A percentile compares a stretch with the other conserved stretches of the same genome.
Evolutionary conservation across 2,888 invertebrate species (phyloP).

Genomic region (Pediacus dermestoides): DNA sequence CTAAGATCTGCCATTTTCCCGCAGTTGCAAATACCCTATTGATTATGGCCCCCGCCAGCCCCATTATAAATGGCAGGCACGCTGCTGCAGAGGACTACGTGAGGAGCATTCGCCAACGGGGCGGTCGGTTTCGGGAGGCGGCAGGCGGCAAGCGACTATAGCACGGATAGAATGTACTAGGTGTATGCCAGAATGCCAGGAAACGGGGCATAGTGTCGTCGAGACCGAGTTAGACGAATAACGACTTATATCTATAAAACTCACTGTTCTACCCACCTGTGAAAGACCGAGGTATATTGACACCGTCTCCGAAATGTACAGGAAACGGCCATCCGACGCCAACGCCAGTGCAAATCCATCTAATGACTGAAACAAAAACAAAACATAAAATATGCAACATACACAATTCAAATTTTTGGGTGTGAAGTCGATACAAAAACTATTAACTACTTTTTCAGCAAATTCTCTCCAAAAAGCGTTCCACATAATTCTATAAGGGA

Average conservation of each 20-base stretch:
- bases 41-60: constrained; percentile 51
- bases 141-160: constrained; percentile 30
- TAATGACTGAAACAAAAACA: constrained; percentile 70
- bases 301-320: constrained; percentile 99
- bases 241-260: no score
- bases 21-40: constrained; percentile 55
- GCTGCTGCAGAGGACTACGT: constrained; percentile 59
- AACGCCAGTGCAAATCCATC: constrained; percentile 97
- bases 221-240: constrained; percentile 18
- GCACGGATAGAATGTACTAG: constrained; percentile 6
- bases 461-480: no score
- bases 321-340: constrained; percentile 92
- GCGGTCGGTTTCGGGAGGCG: constrained; percentile 48
- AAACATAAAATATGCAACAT: no score
- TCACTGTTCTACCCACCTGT: constrained; percentile 66
- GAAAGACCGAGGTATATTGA: constrained; percentile 99
- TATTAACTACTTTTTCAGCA: no score
- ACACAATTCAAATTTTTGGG: no score
- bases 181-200: no score
- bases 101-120: constrained; percentile 52
- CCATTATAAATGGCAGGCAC: constrained; percentile 61
- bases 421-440: no score
- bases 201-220: constrained; percentile 18
- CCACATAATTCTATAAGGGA: no score
- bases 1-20: constrained; percentile 48